Evolutionary conservation across 2,113 vertebrate species (phyloP), one percentile per base, ranked within the genome.

Genomic region (Aegotheles bennettii): DNA sequence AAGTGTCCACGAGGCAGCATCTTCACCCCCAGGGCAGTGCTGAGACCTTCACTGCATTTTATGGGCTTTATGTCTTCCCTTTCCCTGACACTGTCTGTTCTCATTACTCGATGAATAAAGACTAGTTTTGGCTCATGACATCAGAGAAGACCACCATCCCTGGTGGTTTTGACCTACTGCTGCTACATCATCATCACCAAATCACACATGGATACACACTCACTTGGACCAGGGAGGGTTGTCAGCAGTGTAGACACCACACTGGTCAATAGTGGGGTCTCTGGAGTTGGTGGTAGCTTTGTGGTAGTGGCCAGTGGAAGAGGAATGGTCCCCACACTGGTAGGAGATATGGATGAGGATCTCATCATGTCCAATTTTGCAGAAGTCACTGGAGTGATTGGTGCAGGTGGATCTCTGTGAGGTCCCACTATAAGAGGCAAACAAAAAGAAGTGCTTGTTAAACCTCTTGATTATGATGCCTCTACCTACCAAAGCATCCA

Each of bases 341-440:
- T 31, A 10, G 76, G 40, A 63, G 56, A 12, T 29, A 24, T 0
- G 0, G 67, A 13, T 3, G 53, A 20, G 38, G 35, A 59, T 31
- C 20, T 28, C 35, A 47, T 38, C 0, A 0, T 6, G 16, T 18
- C 26, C 25, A n/a, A 0, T 1, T 6, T 11, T 9, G 43, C 1
- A 3, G 93, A 82, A 64, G 40, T n/a, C 31, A 6, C 25, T 1
- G 87, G 75, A 76, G 36, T 0, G 0, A 12, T 2, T 2, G 60
- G 50, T 1, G 2, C 4, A 17, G 64, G 36, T 4, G 81, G 28
- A 19, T n/a, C 89, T 53, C 29, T 17, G 17, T 3, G 65, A 82
- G 77, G 38, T 70, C 76, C 83, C 26, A 10, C 96, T 97, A 67
- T 3, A 59, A 45, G 33, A 57, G 19, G 50, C 40, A 81, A 74